A percentile compares a stretch with the other conserved stretches of the same genome.
Evolutionary conservation across 2,888 invertebrate species (phyloP).

Genomic region (Gisinianus flammeolus): DNA sequence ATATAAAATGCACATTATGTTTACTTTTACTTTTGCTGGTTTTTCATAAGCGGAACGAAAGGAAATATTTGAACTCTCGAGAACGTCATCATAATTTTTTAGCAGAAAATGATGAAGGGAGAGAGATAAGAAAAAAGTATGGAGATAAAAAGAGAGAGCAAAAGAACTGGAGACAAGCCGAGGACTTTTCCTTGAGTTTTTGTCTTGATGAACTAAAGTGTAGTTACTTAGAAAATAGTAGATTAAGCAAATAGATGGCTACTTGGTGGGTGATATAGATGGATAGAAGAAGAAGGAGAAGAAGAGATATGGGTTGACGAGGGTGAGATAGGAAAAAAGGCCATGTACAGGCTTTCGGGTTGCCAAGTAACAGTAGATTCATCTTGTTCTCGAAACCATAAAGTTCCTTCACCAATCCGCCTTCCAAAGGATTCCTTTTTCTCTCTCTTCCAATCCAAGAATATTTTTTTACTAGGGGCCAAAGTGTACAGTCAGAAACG

Average conservation of each 20-base stretch:
- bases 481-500: conserved; percentile 35
- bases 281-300: neutral
- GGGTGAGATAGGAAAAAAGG: neutral
- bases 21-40: too few relatives aligned
- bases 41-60: too few relatives aligned
- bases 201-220: conserved; percentile 26
- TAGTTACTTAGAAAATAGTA: conserved; percentile 16
- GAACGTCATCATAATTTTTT: too few relatives aligned
- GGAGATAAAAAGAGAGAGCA: neutral
- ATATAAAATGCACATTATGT: too few relatives aligned
- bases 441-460: conserved; percentile 6
- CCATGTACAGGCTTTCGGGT: conserved; percentile 24
- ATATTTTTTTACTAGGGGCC: conserved; percentile 41
- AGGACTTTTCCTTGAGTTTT: conserved; percentile 5
- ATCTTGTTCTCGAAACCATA: conserved; percentile 50
- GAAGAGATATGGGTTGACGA: neutral
- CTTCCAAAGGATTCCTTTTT: conserved; percentile 32
- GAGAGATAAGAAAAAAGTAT: neutral
- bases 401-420: conserved; percentile 47
- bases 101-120: neutral
- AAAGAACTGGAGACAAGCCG: neutral
- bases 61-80: too few relatives aligned
- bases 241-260: conserved; percentile 33
- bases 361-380: conserved; percentile 42
- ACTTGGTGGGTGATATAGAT: conserved; percentile 14